Evolutionary conservation across 2,113 vertebrate species (phyloP), one percentile per base, ranked within the genome.

Genomic region (Glaucomys volans): DNA sequence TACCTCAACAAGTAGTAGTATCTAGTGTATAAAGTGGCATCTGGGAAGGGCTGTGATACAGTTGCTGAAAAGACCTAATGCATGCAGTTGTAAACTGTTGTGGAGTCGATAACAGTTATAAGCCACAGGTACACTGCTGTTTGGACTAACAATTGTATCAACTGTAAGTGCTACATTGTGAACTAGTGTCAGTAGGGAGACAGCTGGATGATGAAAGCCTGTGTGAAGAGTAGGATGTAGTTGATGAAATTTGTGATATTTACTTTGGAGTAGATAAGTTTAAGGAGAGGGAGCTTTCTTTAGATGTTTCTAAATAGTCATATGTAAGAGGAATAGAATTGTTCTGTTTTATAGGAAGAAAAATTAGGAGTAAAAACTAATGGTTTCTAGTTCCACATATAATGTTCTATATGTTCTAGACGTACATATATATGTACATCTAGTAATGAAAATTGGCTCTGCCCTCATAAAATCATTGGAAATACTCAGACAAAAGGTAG

Each of bases 241-340:
- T 35, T 30, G 37, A 87, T 82, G n/a, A 85, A 93, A 77, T 42
- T 30, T 42, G 4, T 62, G n/a, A 52, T 75, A 59, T 5, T 96
- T 89, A 90, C 71, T 92, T 96, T 96, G 50, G n/a, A 81, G 30
- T 76, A 80, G 35, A 89, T 80, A 92, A 54, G 40, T 87, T 75
- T 91, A 75, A 90, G 76, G 37, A 95, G 50, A 90, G 35, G 47
- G 32, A 40, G 0, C 85, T 88, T 96, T 80, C 52, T 88, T 95
- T 28, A 44, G 30, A 37, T 87, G 90, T 52, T 90, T 84, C 35
- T 47, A 47, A 47, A 92, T 59, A 80, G 1, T 24, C 47, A 54
- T 74, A 26, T 40, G 4, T 88, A 87, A 74, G 67, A 85, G 77
- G 47, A 94, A 50, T 62, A 81, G 32, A 86, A 81, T 57, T 81